Evolutionary conservation across 2,113 vertebrate species (phyloP).

Genomic region (Paradisaea rubra): DNA sequence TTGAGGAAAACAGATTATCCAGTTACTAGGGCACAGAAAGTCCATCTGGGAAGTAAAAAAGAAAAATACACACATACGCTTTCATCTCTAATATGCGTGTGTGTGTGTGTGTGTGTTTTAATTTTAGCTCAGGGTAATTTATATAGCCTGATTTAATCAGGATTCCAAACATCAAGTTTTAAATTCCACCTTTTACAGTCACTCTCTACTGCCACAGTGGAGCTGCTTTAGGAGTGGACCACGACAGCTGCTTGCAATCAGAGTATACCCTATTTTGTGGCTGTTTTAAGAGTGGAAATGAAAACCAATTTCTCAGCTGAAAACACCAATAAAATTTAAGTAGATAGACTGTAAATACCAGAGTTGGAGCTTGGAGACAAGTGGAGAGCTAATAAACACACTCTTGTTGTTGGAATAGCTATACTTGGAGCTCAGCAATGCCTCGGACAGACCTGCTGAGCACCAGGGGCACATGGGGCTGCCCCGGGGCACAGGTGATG

Average conservation of each 20-base stretch:
- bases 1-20: neutral
- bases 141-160: neutral
- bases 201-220: neutral
- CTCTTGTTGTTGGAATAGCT: neutral
- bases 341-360: conserved; percentile 50
- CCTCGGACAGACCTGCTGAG: neutral
- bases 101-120: neutral
- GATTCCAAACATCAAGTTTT: neutral
- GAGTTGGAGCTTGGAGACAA: conserved; percentile 6
- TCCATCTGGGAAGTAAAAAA: neutral
- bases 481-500: neutral
- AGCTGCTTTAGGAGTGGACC: neutral
- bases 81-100: neutral
- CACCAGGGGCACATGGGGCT: neutral
- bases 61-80: neutral
- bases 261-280: neutral
- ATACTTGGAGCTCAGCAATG: neutral
- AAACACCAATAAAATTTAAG: conserved; percentile 56
- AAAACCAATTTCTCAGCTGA: conserved; percentile 45
- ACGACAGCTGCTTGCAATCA: conserved; percentile 29
- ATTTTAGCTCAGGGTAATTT: conserved; percentile 17
- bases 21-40: neutral
- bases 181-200: neutral
- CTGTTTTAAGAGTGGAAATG: conserved; percentile 47
- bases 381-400: conserved; percentile 25